Evolutionary conservation across 2,113 vertebrate species (phyloP).

Genomic region (Bombycilla garrulus): DNA sequence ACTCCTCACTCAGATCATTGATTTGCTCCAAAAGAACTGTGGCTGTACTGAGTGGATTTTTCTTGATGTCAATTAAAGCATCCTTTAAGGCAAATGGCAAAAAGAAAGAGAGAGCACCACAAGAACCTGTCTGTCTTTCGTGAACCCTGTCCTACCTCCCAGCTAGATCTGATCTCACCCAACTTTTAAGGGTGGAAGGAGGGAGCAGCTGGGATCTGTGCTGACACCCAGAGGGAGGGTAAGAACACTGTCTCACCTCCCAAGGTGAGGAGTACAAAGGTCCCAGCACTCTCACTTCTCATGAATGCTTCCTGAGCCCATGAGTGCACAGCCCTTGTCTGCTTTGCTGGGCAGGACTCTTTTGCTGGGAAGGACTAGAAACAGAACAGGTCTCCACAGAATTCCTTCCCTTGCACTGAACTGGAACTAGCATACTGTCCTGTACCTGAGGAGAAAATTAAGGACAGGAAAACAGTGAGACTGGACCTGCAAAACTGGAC

Average conservation of each 20-base stretch:
- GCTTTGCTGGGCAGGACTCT: neutral
- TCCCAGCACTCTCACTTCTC: neutral
- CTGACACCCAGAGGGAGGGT: neutral
- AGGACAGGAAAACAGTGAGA: neutral
- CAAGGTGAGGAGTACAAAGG: neutral
- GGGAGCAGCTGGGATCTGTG: neutral
- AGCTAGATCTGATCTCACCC: neutral
- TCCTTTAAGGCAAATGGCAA: neutral
- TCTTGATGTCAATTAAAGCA: neutral
- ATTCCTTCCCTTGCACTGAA: neutral
- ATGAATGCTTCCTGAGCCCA: neutral
- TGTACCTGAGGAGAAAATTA: neutral
- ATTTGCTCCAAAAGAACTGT: neutral
- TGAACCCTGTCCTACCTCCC: neutral
- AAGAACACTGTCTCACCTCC: neutral
- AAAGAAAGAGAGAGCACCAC: neutral
- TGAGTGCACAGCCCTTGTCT: neutral
- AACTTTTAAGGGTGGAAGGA: neutral
- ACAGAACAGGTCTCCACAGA: neutral
- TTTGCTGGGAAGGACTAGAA: neutral
- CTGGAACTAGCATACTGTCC: neutral
- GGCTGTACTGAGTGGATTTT: neutral
- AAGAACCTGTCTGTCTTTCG: neutral
- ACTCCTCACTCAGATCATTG: neutral
- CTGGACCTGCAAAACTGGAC: neutral